Conservation (phyloP, 2,113 vertebrate genomes). For the Pollimyrus isidori region DNA sequence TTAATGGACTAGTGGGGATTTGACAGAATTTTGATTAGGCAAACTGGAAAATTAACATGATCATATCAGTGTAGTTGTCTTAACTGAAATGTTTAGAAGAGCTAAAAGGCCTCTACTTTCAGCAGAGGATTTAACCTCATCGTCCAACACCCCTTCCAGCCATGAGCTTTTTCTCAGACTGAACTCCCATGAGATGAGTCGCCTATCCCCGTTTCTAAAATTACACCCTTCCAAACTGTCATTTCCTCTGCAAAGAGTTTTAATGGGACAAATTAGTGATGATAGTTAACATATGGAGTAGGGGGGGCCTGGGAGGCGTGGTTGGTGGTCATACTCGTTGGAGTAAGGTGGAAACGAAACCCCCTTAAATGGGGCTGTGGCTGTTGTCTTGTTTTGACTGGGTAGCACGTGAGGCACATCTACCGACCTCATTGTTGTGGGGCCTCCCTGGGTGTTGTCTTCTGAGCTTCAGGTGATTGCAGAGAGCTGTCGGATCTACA, state of each 20-base stretch:
- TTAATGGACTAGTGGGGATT: not conserved
- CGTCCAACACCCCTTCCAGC: slow-evolving; percentile 1
- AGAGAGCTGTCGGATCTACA: not conserved
- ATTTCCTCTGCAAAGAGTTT: slow-evolving; percentile 66
- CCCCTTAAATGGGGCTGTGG: not conserved
- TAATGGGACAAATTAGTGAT: slow-evolving; percentile 63
- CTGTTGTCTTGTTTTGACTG: not conserved
- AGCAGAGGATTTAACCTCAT: not conserved
- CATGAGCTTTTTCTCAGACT: slow-evolving; percentile 34
- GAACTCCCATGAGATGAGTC: slow-evolving; percentile 53
- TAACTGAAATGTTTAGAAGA: not conserved
- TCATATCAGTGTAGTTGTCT: not conserved
- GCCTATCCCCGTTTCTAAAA: slow-evolving; percentile 61
- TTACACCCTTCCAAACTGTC: slow-evolving; percentile 66
- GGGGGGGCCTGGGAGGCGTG: slow-evolving; percentile 22
- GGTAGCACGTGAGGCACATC: not conserved
- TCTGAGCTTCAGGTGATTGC: not conserved
- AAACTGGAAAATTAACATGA: not conserved
- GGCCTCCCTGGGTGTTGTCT: not conserved
- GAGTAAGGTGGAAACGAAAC: not conserved
- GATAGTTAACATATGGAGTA: slow-evolving; percentile 64
- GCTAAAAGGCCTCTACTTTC: slow-evolving; percentile 48
- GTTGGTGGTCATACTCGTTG: slow-evolving; percentile 23
- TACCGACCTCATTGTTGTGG: not conserved
- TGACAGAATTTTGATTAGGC: not conserved